Evolutionary conservation across 2,113 vertebrate genomes (phyloP), one percentile per base, ranked within the genome.

Genomic region (Nyctibius bracteatus): DNA sequence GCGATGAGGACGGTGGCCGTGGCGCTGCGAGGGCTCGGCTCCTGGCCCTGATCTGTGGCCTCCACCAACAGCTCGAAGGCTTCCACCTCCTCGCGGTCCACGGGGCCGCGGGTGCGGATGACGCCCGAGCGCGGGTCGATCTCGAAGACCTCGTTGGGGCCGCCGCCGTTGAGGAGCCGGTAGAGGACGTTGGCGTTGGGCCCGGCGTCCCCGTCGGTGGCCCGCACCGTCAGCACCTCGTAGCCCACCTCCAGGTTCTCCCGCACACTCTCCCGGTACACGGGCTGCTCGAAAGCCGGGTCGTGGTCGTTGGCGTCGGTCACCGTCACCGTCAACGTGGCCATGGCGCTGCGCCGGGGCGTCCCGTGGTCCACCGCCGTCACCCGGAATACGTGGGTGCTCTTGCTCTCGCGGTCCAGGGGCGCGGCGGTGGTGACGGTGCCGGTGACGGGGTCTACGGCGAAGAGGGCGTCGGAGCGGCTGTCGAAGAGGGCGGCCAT

Each of bases 191-290:
- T 99, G 51, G 99, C 99, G 4, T 99, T 99, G 62, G 98, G 96
- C 6, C 99, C 98, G 22, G 99, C 98, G 0, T 99, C 99, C 0
- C 98, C 99, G 2, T 99, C 99, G 0, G 99, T 99, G 93, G 99
- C 99, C 37, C 99, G 98, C 31, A 99, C 99, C 0, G 99, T 99
- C 39, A 99, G 98, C 39, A 99, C 99, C 91, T 99, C 99, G 4
- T 99, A 99, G 86, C 99, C 99, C 20, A 99, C 98, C 96, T 99
- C 99, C 96, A 99, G 96, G 96, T 99, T 99, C 96, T 99, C 99
- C 91, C 99, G 95, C 91, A 99, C 98, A 35, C 98, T 99, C 92
- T 99, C 99, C 72, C 98, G 98, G 75, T 99, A 99, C 81, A 99
- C 99, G 73, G 97, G 97, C 96, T 99, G 99, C 97, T 99, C 99